phyloP scores from a whole-genome alignment of 23 tunicate genomes.

The Diplosoma virens region DNA sequence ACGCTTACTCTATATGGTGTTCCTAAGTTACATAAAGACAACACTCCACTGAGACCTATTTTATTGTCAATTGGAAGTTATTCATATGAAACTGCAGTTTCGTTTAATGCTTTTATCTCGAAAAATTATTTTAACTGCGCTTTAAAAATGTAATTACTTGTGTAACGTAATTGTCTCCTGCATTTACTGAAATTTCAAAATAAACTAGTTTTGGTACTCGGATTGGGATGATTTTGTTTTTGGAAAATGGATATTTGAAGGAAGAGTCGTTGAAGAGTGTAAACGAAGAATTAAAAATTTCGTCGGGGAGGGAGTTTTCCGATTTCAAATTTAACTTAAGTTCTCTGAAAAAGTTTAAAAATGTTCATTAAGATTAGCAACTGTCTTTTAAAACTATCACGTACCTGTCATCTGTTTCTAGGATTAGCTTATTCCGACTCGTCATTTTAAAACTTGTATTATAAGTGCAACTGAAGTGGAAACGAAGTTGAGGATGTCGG shows the following conservation, averaged over 20 bases:
- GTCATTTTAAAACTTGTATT: not conserved
- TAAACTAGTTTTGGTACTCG: slow-evolving; percentile 10
- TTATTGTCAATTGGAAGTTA: too few species aligned
- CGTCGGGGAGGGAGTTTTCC: not conserved
- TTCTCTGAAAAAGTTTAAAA: not conserved
- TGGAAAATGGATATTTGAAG: not conserved
- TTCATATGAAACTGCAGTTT: too few species aligned
- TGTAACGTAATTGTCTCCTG: not conserved
- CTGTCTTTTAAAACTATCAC: not conserved
- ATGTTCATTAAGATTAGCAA: not conserved
- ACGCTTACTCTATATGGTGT: too few species aligned
- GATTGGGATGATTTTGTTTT: not conserved
- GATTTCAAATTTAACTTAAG: not conserved
- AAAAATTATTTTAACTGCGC: not conserved
- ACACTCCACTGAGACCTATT: too few species aligned
- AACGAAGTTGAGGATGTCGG: not conserved
- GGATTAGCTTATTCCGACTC: not conserved
- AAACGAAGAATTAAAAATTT: slow-evolving; percentile 6
- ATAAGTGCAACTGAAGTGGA: not conserved
- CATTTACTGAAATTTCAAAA: slow-evolving; percentile 1
- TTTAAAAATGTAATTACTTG: not conserved
- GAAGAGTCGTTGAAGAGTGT: slow-evolving; percentile 31
- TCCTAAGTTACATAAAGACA: too few species aligned
- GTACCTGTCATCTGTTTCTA: not conserved
- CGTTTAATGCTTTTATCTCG: too few species aligned